These are phyloP conservation scores for Poeciliopsis turneri DNA, from an alignment of 2,797 vertebrate species.

Conservation along the genomic window DNA sequence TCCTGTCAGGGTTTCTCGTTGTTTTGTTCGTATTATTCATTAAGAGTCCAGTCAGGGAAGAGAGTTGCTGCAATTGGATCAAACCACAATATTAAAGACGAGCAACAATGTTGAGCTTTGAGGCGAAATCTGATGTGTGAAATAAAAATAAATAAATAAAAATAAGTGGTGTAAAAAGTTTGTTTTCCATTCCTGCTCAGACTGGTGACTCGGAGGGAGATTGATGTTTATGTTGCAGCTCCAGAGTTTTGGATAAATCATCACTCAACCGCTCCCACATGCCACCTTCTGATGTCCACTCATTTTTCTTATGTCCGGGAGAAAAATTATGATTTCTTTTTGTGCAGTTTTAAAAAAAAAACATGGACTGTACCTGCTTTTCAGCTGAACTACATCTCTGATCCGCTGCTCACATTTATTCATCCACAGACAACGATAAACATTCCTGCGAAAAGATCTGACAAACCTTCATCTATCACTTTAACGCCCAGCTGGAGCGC, in stretches of 20 bases:
- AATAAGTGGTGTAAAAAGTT: background rate
- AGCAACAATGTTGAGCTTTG: background rate
- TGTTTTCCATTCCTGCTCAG: background rate
- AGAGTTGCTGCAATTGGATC: background rate
- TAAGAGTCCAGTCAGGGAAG: background rate
- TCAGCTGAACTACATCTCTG: conserved; percentile 4
- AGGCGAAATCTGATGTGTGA: background rate
- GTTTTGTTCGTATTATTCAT: conserved; percentile 4
- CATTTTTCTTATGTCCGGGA: conserved; percentile 31
- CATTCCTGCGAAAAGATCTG: conserved; percentile 9
- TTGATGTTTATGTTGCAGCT: conserved; percentile 44
- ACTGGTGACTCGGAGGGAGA: conserved; percentile 34
- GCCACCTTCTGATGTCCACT: conserved; percentile 29
- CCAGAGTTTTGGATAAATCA: conserved; percentile 31
- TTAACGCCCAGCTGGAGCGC: background rate
- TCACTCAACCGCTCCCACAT: conserved; percentile 26
- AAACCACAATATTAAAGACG: conserved; percentile 1
- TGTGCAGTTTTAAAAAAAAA: background rate
- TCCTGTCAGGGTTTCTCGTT: background rate
- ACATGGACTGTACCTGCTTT: background rate
- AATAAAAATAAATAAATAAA: background rate
- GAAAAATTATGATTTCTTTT: conserved; percentile 25
- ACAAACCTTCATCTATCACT: conserved; percentile 28
- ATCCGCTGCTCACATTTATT: conserved; percentile 5
- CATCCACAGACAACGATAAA: conserved; percentile 10